Evolutionary conservation across 2,888 invertebrate species (phyloP).

Genomic region (Plagodis dolabraria): DNA sequence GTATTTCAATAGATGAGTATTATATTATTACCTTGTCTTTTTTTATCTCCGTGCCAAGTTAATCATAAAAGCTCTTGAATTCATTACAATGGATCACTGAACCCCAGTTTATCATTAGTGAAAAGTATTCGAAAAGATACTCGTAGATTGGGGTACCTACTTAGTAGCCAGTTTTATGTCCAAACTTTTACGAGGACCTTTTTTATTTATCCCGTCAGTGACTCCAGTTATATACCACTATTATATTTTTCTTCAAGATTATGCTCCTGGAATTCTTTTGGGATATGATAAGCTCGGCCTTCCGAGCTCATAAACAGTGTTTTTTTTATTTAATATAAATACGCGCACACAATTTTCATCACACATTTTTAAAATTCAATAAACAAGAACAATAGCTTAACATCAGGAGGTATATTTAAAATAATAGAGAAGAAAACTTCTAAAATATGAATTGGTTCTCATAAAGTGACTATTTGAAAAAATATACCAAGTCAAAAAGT

Average conservation of each 20-base stretch:
- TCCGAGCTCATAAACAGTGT: not conserved
- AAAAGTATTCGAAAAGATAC: conserved; percentile 15
- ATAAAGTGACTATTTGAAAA: no score
- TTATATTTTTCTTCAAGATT: conserved; percentile 8
- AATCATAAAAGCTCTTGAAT: conserved; percentile 21
- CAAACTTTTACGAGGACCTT: conserved; percentile 24
- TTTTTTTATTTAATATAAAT: no score
- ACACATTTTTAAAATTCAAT: not conserved
- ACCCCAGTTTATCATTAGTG: conserved; percentile 18
- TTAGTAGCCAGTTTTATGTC: conserved; percentile 22
- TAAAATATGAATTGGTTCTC: no score
- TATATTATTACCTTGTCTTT: conserved; percentile 1
- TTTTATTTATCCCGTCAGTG: conserved; percentile 16
- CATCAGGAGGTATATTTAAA: no score
- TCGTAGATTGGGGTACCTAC: conserved; percentile 15
- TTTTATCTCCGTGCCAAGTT: conserved; percentile 12
- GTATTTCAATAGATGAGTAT: not conserved
- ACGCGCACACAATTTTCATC: conserved; percentile 10
- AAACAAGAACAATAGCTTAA: no score
- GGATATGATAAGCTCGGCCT: not conserved
- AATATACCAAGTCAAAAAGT: conserved; percentile 22
- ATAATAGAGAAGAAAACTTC: no score
- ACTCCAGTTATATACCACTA: conserved; percentile 1
- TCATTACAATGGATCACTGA: conserved; percentile 21
- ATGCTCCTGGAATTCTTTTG: not conserved